These are phyloP conservation scores for Pandemis corylana DNA, from an alignment of 2,888 invertebrate genomes.

Conservation along the genomic window DNA sequence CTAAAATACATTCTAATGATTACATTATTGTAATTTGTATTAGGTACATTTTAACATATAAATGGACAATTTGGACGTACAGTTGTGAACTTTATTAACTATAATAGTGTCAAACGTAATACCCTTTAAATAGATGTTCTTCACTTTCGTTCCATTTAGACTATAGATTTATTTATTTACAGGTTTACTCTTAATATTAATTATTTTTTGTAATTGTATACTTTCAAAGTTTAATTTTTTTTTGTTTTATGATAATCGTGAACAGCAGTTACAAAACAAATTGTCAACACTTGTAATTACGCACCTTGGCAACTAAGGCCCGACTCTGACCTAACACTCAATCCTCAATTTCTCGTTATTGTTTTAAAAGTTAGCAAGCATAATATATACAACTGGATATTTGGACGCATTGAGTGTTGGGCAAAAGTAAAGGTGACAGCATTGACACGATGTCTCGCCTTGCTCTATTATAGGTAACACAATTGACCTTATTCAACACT, in stretches of 20 bases:
- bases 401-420: slow-evolving; percentile 18
- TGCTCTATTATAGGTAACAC: slow-evolving; percentile 35
- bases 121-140: slow-evolving; percentile 65
- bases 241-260: slow-evolving; percentile 27
- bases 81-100: slow-evolving; percentile 74
- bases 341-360: slow-evolving; percentile 8
- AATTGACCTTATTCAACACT: slow-evolving; percentile 37
- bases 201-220: slow-evolving; percentile 51
- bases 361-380: background rate
- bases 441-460: slow-evolving; percentile 28
- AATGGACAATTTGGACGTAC: slow-evolving; percentile 86
- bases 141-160: slow-evolving; percentile 77
- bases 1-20: slow-evolving; percentile 80
- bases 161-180: slow-evolving; percentile 65
- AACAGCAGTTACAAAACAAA: slow-evolving; percentile 12
- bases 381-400: slow-evolving; percentile 8
- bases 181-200: slow-evolving; percentile 56
- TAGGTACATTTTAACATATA: slow-evolving; percentile 82
- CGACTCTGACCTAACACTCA: slow-evolving; percentile 1
- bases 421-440: slow-evolving; percentile 7
- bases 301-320: slow-evolving; percentile 5
- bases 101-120: slow-evolving; percentile 70
- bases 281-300: slow-evolving; percentile 20
- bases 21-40: slow-evolving; percentile 84
- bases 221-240: slow-evolving; percentile 42